Percentiles rank a stretch among this genome's conserved stretches.
Evolutionary conservation across 2,113 vertebrate species (phyloP).

Genomic region (Microcebus ravelobensis): DNA sequence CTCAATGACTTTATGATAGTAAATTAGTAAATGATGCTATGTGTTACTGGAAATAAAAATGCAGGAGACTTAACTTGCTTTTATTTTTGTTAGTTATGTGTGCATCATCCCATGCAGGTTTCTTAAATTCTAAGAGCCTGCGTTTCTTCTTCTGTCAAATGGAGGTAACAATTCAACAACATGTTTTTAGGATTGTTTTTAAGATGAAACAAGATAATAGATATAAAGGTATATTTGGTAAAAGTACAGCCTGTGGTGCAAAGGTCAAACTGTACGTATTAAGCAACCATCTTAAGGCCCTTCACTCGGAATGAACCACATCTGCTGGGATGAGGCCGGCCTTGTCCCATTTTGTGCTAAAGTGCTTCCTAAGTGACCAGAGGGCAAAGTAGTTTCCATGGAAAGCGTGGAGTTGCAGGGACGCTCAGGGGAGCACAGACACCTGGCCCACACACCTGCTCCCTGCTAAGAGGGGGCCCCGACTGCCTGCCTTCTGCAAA

Average conservation of each 20-base stretch:
- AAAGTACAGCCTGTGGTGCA: neutral
- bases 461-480: neutral
- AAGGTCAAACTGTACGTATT: neutral
- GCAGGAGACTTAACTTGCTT: neutral
- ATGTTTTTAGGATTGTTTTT: neutral
- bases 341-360: neutral
- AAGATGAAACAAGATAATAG: neutral
- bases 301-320: neutral
- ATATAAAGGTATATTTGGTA: neutral
- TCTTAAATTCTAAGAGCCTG: neutral
- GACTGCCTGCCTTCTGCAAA: neutral
- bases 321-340: neutral
- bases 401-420: neutral
- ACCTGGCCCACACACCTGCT: neutral
- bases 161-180: neutral
- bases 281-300: neutral
- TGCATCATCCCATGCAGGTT: neutral
- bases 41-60: neutral
- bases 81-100: neutral
- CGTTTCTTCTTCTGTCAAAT: neutral
- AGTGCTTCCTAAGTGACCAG: neutral
- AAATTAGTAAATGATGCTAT: neutral
- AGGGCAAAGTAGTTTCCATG: neutral
- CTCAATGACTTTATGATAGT: neutral
- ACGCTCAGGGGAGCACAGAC: neutral